These are phyloP conservation scores for Andricus quercusramuli DNA, from an alignment of 2,888 invertebrate species.

Conservation along the genomic window DNA sequence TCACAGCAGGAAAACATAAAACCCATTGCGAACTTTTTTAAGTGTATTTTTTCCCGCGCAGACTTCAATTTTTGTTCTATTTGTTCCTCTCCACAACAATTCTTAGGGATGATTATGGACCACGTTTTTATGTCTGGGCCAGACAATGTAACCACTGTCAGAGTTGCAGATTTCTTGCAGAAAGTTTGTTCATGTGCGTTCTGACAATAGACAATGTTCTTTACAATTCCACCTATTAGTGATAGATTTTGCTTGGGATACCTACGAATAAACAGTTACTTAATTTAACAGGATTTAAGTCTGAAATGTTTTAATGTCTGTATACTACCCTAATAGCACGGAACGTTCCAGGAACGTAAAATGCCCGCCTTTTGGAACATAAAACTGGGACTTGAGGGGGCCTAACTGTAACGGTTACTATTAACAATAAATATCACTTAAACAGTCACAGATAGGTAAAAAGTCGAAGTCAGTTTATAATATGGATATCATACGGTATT, in stretches of 20 bases:
- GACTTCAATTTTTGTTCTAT: conserved; percentile 61
- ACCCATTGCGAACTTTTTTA: conserved; percentile 69
- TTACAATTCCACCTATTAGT: conserved; percentile 63
- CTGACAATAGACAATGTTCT: conserved; percentile 61
- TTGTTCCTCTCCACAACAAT: conserved; percentile 56
- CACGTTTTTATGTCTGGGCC: conserved; percentile 68
- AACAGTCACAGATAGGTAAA: no score
- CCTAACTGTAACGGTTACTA: no score
- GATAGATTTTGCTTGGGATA: conserved; percentile 48
- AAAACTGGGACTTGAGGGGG: no score
- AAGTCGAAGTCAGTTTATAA: no score
- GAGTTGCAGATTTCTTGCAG: conserved; percentile 50
- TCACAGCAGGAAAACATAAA: conserved; percentile 73
- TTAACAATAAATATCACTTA: no score
- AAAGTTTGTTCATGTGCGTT: conserved; percentile 27
- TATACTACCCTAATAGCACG: background rate
- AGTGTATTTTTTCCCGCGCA: conserved; percentile 60
- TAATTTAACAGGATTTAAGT: background rate
- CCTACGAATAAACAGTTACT: conserved; percentile 34
- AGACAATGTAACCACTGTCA: conserved; percentile 63
- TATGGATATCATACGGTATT: no score
- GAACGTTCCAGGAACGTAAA: no score
- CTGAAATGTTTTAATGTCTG: background rate
- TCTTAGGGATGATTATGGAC: conserved; percentile 65
- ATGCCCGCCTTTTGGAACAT: no score